These are phyloP conservation scores for Agrotis clavis DNA, from an alignment of 2,888 invertebrate species.

Conservation along the genomic window DNA sequence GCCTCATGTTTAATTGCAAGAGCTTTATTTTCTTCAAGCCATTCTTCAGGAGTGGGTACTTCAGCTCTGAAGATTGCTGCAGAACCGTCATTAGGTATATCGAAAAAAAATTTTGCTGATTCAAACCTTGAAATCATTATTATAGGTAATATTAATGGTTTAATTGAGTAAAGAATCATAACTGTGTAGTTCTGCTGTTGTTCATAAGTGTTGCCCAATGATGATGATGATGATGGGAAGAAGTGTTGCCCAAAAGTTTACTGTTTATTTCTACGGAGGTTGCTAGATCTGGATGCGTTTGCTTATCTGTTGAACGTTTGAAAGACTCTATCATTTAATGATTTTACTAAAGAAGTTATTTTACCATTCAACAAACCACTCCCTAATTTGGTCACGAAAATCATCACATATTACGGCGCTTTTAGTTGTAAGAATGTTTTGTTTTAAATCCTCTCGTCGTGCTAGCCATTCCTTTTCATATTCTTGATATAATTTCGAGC, in stretches of 20 bases:
- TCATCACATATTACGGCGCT: conserved; percentile 71
- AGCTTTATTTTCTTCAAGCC: conserved; percentile 76
- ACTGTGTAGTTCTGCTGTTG: not conserved
- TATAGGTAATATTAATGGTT: not conserved
- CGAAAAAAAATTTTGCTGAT: conserved; percentile 75
- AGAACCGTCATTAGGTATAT: conserved; percentile 80
- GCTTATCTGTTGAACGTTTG: too few relatives aligned
- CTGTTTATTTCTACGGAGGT: too few relatives aligned
- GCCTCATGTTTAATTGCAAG: conserved; percentile 71
- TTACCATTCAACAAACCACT: conserved; percentile 83
- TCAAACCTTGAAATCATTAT: conserved; percentile 74
- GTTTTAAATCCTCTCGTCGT: conserved; percentile 67
- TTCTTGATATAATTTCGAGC: conserved; percentile 32
- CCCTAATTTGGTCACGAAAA: conserved; percentile 75
- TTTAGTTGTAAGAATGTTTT: conserved; percentile 67
- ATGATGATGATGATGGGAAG: too few relatives aligned
- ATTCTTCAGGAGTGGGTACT: conserved; percentile 76
- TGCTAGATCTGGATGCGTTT: not conserved
- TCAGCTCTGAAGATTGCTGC: conserved; percentile 76
- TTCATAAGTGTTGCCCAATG: not conserved
- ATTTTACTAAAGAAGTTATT: not conserved
- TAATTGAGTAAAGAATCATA: not conserved
- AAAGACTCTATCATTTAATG: not conserved
- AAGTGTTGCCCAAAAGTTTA: too few relatives aligned
- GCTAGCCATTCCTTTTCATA: conserved; percentile 71